These are phyloP conservation scores for Hemithea aestivaria DNA, from an alignment of 2,888 invertebrate species.

Conservation along the genomic window DNA sequence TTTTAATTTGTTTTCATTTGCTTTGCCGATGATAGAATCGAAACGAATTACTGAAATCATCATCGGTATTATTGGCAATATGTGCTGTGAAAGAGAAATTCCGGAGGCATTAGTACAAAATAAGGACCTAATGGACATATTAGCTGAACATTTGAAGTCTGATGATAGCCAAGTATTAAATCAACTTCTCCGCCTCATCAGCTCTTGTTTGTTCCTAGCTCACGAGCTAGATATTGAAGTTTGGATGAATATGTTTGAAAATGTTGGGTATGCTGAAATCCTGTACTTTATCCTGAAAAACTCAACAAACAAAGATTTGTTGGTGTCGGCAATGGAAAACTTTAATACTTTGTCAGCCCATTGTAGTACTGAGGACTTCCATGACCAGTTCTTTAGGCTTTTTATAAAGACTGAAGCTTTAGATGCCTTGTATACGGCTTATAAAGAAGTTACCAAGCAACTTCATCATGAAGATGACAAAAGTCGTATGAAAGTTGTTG, in stretches of 20 bases:
- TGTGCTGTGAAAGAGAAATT: constrained; percentile 84
- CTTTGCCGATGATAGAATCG: constrained; percentile 77
- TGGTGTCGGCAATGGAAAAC: constrained; percentile 79
- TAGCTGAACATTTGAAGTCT: constrained; percentile 78
- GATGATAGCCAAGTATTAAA: constrained; percentile 86
- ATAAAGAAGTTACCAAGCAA: constrained; percentile 43
- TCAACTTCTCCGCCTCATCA: constrained; percentile 84
- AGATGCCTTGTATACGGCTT: constrained; percentile 49
- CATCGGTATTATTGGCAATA: constrained; percentile 90
- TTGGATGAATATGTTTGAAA: constrained; percentile 70
- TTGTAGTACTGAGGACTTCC: constrained; percentile 49
- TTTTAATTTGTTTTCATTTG: constrained; percentile 81
- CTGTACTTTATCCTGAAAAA: constrained; percentile 86
- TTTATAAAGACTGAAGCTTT: constrained; percentile 56
- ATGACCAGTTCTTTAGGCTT: constrained; percentile 51
- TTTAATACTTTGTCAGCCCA: constrained; percentile 76
- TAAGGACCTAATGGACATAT: constrained; percentile 75
- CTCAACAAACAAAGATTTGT: constrained; percentile 82
- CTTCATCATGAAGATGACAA: not conserved
- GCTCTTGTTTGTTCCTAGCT: constrained; percentile 70
- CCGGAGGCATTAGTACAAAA: constrained; percentile 77
- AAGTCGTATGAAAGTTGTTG: constrained; percentile 43
- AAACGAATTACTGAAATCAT: constrained; percentile 87
- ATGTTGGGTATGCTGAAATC: constrained; percentile 74
- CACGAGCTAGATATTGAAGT: constrained; percentile 58